These are phyloP conservation scores for Synanthedon vespiformis DNA, from an alignment of 2,888 invertebrate genomes.

Conservation along the genomic window DNA sequence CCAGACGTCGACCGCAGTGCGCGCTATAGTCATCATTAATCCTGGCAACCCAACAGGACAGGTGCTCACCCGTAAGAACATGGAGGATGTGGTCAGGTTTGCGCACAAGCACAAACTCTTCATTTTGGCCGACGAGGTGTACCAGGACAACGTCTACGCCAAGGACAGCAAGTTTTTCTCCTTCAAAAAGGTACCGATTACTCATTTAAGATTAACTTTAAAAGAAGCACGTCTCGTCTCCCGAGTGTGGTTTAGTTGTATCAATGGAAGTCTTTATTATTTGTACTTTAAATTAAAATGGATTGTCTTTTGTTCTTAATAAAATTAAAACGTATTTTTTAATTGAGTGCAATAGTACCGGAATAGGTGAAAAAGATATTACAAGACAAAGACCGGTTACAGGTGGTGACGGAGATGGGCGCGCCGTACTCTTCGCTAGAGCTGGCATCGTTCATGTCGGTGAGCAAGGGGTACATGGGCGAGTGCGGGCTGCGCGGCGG, in stretches of 20 bases:
- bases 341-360: too few relatives aligned
- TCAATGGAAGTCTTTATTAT: too few relatives aligned
- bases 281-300: too few relatives aligned
- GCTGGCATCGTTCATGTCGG: slow-evolving; percentile 96
- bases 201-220: too few relatives aligned
- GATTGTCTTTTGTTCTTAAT: too few relatives aligned
- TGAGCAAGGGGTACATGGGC: slow-evolving; percentile 95
- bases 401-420: slow-evolving; percentile 90
- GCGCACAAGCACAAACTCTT: slow-evolving; percentile 89
- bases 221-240: too few relatives aligned
- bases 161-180: slow-evolving; percentile 89
- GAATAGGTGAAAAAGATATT: too few relatives aligned
- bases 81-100: slow-evolving; percentile 90
- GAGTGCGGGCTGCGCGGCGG: slow-evolving; percentile 98
- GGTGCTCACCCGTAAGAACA: slow-evolving; percentile 82
- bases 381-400: slow-evolving; percentile 1
- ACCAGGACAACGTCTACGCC: slow-evolving; percentile 91
- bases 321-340: too few relatives aligned
- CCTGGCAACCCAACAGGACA: slow-evolving; percentile 98
- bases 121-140: slow-evolving; percentile 92
- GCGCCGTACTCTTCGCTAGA: slow-evolving; percentile 86
- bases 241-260: too few relatives aligned
- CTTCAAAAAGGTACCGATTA: slow-evolving; percentile 81
- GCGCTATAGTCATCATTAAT: slow-evolving; percentile 94
- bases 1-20: slow-evolving; percentile 72